Evolutionary conservation across 2,113 vertebrate genomes (phyloP).

Genomic region (Noturus placidus): DNA sequence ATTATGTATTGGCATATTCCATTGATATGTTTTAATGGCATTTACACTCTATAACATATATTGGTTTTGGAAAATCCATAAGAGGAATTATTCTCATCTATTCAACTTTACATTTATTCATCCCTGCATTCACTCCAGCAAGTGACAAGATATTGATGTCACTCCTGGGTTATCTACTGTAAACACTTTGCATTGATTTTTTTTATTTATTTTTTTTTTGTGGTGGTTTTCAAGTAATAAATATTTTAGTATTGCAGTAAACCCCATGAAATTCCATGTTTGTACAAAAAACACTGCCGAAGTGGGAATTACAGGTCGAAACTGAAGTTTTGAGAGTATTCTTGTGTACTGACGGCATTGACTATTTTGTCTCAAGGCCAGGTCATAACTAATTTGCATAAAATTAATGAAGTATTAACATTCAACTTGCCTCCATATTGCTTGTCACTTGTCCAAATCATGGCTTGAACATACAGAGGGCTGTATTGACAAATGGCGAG

Average conservation of each 20-base stretch:
- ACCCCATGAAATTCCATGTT: background rate
- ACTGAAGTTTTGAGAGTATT: background rate
- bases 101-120: background rate
- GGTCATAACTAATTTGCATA: background rate
- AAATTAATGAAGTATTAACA: background rate
- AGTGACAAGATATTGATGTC: background rate
- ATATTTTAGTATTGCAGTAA: background rate
- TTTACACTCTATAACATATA: background rate
- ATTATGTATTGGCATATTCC: slow-evolving; percentile 25
- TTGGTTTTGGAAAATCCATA: slow-evolving; percentile 5
- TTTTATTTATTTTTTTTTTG: background rate
- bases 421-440: background rate
- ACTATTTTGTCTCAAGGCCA: background rate
- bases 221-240: background rate
- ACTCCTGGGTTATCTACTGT: background rate
- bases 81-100: background rate
- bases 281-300: background rate
- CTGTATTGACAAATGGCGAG: background rate
- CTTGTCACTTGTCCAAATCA: background rate
- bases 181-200: background rate
- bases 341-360: background rate
- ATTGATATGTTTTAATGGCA: background rate
- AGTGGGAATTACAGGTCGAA: background rate
- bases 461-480: background rate
- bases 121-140: background rate